Evolutionary conservation across 2,797 vertebrate species (phyloP), one percentile per base, ranked within the genome.

Genomic region (Chelon auratus): DNA sequence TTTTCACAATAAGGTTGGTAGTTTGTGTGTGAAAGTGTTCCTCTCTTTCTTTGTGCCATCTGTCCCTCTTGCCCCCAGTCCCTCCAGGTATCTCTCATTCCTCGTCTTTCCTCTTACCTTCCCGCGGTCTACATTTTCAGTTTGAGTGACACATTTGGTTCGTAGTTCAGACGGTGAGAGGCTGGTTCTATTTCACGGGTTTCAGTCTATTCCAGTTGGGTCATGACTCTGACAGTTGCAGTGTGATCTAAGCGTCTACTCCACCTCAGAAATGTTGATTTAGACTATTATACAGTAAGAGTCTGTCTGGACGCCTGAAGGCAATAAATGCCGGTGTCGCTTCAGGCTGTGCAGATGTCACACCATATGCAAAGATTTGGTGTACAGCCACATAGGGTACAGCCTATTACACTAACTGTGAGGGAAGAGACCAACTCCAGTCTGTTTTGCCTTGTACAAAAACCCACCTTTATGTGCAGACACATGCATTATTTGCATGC

Each of bases 81-180:
- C 63, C 36, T 60, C 72, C 61, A 48, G 20, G 7, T 33, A 33
- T 33, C 30, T 33, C 26, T 72, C 68, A 37, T 22, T 53, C 30
- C 39, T 56, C 9, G 2, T 57, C 20, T 37, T 71, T 62, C 22
- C 51, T 72, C 42, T 76, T 66, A 52, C 62, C 43, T 79, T 66
- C 71, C 56, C 42, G 17, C 54, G 42, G 78, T 80, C 62, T 78
- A 68, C 52, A 6, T 69, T 76, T 59, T 2, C 54, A 43, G 68
- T 60, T 62, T 89, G 86, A 91, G 54, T 84, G 89, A 89, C 85
- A 80, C 73, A 86, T 91, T 65, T 85, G 60, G 79, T 87, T 74
- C 47, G 37, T 48, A 67, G 63, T 80, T 89, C 75, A 83, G 85
- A 75, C 61, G 22, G 68, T 15, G 57, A 79, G 69, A 75, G 51